A percentile compares a stretch with the other conserved stretches of the same genome.
phyloP scores from a whole-genome alignment of 2,113 vertebrate species.

The Colistium nudipinnis region DNA sequence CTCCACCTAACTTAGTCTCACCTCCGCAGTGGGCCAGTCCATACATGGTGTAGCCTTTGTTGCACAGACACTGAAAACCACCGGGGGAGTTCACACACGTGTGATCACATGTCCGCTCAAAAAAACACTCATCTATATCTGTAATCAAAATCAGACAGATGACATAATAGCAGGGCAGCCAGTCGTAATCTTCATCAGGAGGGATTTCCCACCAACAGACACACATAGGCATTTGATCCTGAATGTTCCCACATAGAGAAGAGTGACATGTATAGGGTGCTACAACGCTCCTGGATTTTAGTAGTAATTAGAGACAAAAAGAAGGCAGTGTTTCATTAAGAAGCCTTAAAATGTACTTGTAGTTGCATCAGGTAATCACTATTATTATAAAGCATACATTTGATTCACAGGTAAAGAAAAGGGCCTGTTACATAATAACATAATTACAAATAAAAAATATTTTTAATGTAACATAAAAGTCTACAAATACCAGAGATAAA shows the following conservation, averaged over 20 bases:
- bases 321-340: neutral
- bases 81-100: constrained; percentile 94
- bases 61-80: constrained; percentile 91
- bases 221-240: constrained; percentile 28
- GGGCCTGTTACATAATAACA: too few species aligned
- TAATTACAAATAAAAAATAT: too few species aligned
- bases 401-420: constrained; percentile 10
- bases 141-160: constrained; percentile 76
- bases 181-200: constrained; percentile 47
- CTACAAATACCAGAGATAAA: too few species aligned
- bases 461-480: too few species aligned
- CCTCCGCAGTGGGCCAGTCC: constrained; percentile 96
- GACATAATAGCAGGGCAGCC: constrained; percentile 65
- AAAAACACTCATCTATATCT: constrained; percentile 98
- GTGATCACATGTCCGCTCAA: constrained; percentile 96
- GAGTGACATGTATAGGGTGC: neutral
- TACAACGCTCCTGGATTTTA: neutral
- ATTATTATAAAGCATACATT: neutral
- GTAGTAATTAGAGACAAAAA: constrained; percentile 25
- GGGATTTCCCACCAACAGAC: constrained; percentile 65
- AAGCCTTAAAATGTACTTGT: constrained; percentile 7
- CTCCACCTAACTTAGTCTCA: constrained; percentile 71
- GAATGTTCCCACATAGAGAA: constrained; percentile 22
- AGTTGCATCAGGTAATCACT: constrained; percentile 16
- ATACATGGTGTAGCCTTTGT: constrained; percentile 92